Evolutionary conservation across 2,113 vertebrate species (phyloP).

Genomic region (Oryzias celebensis): DNA sequence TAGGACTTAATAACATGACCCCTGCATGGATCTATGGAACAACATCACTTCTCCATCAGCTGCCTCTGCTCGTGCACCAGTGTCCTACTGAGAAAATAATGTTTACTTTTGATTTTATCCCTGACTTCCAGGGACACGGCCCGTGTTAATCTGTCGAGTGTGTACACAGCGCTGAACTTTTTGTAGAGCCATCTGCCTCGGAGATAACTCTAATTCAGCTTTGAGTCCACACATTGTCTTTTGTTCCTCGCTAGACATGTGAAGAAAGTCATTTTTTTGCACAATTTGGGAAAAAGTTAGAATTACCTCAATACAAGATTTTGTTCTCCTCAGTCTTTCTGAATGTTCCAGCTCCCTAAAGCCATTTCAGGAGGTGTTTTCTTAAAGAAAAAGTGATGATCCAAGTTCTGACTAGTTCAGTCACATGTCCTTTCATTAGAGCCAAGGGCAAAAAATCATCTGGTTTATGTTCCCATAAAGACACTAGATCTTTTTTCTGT

Average conservation of each 20-base stretch:
- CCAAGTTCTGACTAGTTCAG: background rate
- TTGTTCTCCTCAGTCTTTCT: background rate
- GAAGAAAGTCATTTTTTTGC: slow-evolving; percentile 19
- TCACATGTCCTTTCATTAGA: slow-evolving; percentile 6
- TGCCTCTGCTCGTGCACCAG: background rate
- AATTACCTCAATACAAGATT: background rate
- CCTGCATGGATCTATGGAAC: background rate
- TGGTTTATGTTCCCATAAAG: too few species aligned
- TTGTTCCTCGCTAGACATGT: slow-evolving; percentile 16
- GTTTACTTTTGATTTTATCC: slow-evolving; percentile 58
- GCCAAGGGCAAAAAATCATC: too few species aligned
- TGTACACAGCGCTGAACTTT: slow-evolving; percentile 35
- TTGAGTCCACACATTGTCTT: slow-evolving; percentile 28
- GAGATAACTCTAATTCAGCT: slow-evolving; percentile 36
- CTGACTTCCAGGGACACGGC: slow-evolving; percentile 26
- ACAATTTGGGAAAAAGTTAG: slow-evolving; percentile 7
- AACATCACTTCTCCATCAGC: background rate
- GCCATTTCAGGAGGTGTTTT: slow-evolving; percentile 3
- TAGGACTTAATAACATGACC: slow-evolving; percentile 16
- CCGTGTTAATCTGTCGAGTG: slow-evolving; percentile 46
- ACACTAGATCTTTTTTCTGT: too few species aligned
- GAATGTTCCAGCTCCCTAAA: background rate
- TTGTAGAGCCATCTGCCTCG: slow-evolving; percentile 25
- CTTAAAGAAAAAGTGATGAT: slow-evolving; percentile 7
- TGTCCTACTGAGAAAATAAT: slow-evolving; percentile 8